Base-by-base conservation (phyloP, 2,888 invertebrate species). In the Agrotis ipsilon region DNA sequence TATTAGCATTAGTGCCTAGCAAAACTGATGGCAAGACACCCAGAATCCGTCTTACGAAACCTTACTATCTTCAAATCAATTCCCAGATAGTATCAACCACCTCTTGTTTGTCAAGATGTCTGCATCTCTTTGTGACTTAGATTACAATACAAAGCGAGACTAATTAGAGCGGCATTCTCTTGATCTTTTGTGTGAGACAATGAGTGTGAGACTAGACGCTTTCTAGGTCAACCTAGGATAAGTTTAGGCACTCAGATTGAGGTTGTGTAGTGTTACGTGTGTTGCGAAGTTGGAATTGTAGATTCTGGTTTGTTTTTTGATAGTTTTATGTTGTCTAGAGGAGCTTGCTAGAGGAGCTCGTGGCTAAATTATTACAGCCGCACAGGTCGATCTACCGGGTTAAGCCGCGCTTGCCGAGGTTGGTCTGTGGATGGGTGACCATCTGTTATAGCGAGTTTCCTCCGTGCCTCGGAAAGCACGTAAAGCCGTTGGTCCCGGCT, bases 121-220 rank as follows among this genome's bases (percentile, higher is more conserved):
- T 24, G 62, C 21, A 57, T 49, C 45, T 55, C 71, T 70, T 65
- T 71, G 70, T 68, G 49, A 58, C 21, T 57, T 6, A 51, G 70
- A 68, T 71, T 43, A 83, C 77, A 77, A 76, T 72, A 61, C 70
- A 58, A 78, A 79, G 75, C 54, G 9, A 39, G 54, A 21, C 66
- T 80, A 82, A 86, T 84, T 86, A 80, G 78, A 27, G 75, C 68
- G 59, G 59, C 52, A 32, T 60, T 73, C 52, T 59, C 68, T 68
- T 74, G 68, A 68, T 76, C 75, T 84, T 75, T 84, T 82, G 84
- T 82, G 70, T 39, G 14, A 76, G 54, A 86, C 85, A 85, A 82
- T 80, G 68, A 71, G 52, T 66, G 62, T 24, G 72, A 48, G 65
- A 65, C 62, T 69, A 67, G 59, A 58, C 14, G 55, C 66, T 83